Evolutionary conservation across 2,888 invertebrate genomes (phyloP).

Genomic region (Drosophila anomalipes): DNA sequence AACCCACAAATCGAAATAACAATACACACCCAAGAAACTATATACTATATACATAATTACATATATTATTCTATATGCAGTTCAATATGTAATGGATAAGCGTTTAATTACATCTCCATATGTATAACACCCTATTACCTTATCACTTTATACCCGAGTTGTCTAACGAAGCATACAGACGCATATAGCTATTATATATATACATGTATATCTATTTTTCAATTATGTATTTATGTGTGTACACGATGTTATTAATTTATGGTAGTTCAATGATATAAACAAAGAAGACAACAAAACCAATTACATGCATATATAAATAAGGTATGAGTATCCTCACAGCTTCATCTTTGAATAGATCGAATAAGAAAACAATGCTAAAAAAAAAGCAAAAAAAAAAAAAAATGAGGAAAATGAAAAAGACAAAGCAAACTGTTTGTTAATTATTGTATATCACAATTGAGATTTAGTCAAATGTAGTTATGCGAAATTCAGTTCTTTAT

Average conservation of each 20-base stretch:
- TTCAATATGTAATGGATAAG: constrained; percentile 29
- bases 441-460: constrained; percentile 38
- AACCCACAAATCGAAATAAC: constrained; percentile 52
- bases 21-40: constrained; percentile 36
- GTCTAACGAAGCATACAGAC: constrained; percentile 14
- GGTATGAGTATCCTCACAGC: constrained; percentile 1
- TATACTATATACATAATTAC: constrained; percentile 16
- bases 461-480: constrained; percentile 53
- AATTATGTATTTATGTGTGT: constrained; percentile 52
- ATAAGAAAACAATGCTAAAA: neutral
- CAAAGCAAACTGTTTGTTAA: constrained; percentile 40
- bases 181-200: constrained; percentile 19
- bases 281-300: constrained; percentile 17
- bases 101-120: constrained; percentile 18
- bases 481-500: constrained; percentile 37
- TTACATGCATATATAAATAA: constrained; percentile 15
- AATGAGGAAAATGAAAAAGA: neutral
- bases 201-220: constrained; percentile 29
- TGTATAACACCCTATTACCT: constrained; percentile 15
- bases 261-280: constrained; percentile 43
- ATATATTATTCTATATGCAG: constrained; percentile 19
- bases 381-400: neutral
- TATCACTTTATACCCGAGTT: constrained; percentile 18
- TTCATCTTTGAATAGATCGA: neutral
- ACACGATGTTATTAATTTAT: constrained; percentile 53